phyloP scores from a whole-genome alignment of 2,888 invertebrate genomes.

The Gari tellinella region DNA sequence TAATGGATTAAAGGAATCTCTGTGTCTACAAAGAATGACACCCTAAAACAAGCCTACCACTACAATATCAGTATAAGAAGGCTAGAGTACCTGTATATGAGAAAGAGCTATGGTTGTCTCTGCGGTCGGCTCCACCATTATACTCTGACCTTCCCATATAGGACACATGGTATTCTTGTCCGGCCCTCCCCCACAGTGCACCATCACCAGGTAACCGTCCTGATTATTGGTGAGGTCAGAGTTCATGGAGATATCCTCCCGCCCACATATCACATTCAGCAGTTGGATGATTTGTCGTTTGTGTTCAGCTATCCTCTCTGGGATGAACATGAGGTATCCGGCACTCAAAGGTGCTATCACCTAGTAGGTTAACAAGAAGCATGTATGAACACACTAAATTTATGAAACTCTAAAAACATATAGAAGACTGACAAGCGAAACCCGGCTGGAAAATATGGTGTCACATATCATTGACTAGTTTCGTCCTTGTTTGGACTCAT shows the following conservation, averaged over 20 bases:
- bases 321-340: constrained; percentile 85
- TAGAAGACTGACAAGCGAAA: too few species aligned
- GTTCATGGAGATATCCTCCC: constrained; percentile 76
- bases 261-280: constrained; percentile 85
- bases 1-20: too few species aligned
- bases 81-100: constrained; percentile 84
- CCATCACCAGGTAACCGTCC: constrained; percentile 83
- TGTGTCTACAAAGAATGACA: too few species aligned
- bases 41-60: too few species aligned
- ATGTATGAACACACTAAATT: too few species aligned
- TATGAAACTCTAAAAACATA: too few species aligned
- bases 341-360: constrained; percentile 81
- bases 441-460: too few species aligned
- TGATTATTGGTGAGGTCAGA: constrained; percentile 52
- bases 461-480: too few species aligned
- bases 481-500: too few species aligned
- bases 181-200: constrained; percentile 74
- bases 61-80: too few species aligned
- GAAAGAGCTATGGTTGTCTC: constrained; percentile 85
- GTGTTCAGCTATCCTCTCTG: constrained; percentile 81
- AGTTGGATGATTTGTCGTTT: constrained; percentile 83
- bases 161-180: constrained; percentile 68
- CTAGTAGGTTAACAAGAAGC: constrained; percentile 6
- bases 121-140: constrained; percentile 85
- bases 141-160: constrained; percentile 82